Base-by-base conservation (phyloP, 2,797 vertebrate species). In the Coccyzus lansbergi region DNA sequence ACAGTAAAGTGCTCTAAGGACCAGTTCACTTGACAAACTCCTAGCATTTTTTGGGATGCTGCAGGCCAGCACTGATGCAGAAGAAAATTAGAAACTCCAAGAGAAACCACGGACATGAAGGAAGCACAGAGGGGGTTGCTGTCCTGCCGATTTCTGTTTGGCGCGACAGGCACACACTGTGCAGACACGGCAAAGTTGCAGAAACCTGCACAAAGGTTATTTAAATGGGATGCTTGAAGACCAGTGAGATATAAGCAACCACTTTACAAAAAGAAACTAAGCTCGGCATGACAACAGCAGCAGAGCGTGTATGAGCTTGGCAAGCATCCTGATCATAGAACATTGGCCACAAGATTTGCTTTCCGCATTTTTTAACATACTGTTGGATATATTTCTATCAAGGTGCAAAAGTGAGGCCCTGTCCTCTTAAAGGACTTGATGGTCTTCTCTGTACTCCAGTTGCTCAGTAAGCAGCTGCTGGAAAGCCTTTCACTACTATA, bases 191-290 rank as follows among this genome's bases (percentile, higher is more conserved):
- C 51, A 10, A 15, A 63, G 31, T 4, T 10, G 33, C n/a, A 48
- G 68, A 51, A 33, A 70, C 21, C 60, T 9, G 5, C 3, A 38
- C 2, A 1, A 3, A 56, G 38, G 34, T 20, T 28, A 6, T 49
- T 85, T 7, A 22, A 60, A 21, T 0, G 1, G 51, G 10, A 22
- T 19, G 22, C 9, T 0, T 46, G 53, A 44, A 63, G 20, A n/a
- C 0, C 3, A 52, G 9, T 0, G 16, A 83, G 59, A 19, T 12
- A 5, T 7, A 62, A 44, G 9, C 1, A 53, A 26, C 8, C 3
- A 58, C 76, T 65, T 11, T 11, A 21, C 9, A 31, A 15, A 52
- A 44, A 62, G 48, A 40, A 17, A 22, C 48, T 25, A 42, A 62
- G 7, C 26, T 42, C 7, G 4, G 29, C 36, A 18, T 11, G 15